Base-by-base conservation (phyloP, 1,140 invertebrate genomes). In the Zaprionus lachaisei region DNA sequence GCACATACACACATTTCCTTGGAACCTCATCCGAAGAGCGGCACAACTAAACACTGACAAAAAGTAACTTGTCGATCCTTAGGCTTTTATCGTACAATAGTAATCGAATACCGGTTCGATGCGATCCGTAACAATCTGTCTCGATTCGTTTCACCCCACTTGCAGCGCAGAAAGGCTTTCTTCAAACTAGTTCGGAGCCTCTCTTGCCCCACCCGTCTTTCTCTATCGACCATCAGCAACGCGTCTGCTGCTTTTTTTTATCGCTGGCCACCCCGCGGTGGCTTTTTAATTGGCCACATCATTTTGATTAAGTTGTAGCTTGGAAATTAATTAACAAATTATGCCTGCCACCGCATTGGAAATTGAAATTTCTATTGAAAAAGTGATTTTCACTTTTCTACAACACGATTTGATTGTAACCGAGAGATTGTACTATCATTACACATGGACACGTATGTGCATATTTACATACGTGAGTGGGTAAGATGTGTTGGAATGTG, bases 251-350 rank as follows among this genome's bases (percentile, higher is more conserved):
- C 26, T n/a, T 49, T 20, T 38, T 77, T 63, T 85, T 81, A 85
- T 79, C 82, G 67, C 64, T 75, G 61, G 65, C 56, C 61, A 44
- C 60, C 85, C 85, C 85, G 85, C 67, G 85, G 85, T 81, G 85
- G 79, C 75, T 78, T 90, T 90, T 90, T 90, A 90, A 90, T 90
- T 90, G 85, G 85, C 72, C 85, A 80, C 85, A 90, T 90, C 85
- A 90, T 83, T 80, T 90, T 90, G 85, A 90, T 90, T 90, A 90
- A 90, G 85, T 90, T 90, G 85, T 90, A 82, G 85, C 79, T 82
- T 55, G 81, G 61, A 90, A 90, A 90, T 90, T 90, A 90, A 90
- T 90, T 90, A 90, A 90, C 85, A 90, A 90, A 90, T 90, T 90
- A 90, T 85, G 80, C 76, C 64, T 74, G 81, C 81, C 76, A 73